Base-by-base conservation (phyloP, 2,888 invertebrate genomes). In the Drosophila tripunctata region DNA sequence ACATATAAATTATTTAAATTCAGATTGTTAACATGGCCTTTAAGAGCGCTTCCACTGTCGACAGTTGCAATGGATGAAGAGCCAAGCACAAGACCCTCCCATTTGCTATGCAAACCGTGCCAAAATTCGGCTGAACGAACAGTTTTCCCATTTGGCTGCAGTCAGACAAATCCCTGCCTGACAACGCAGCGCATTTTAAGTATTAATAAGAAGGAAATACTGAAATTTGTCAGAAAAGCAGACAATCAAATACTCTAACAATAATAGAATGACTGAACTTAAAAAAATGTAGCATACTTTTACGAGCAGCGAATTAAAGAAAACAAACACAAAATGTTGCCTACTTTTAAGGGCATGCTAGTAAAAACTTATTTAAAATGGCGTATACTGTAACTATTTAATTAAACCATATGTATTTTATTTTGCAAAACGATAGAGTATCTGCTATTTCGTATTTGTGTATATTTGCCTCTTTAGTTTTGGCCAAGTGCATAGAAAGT, bases 81-180 rank as follows among this genome's bases (percentile, higher is more conserved):
- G 10, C 3, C 21, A 6, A 48, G 14, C 35, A 22, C 35, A 35
- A 24, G 35, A 17, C 14, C 15, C 51, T 31, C 41, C 54, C 67
- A 80, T 77, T 80, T 77, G 54, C 60, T 56, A 74, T 64, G 83
- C 57, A 71, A 67, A 56, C 67, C 45, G 36, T 66, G 83, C 74
- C 78, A 75, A 78, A 65, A 67, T 67, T 36, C 51, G 57, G 51
- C 62, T 60, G 48, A 74, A 56, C 58, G 56, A 41, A 67, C 58
- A 67, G 62, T 70, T 79, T 71, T 78, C 67, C 78, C 81, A 81
- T 72, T 81, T 78, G 72, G 68, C 67, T 61, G 67, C 45, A 71
- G 62, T 14, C 62, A 78, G 73, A 78, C 66, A 83, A 80, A 83
- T 80, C 83, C 73, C 67, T 35, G 69, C 60, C 84, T 80, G 84